Evolutionary conservation across 2,797 vertebrate species (phyloP).

Genomic region (Halcyon chelicuti): DNA sequence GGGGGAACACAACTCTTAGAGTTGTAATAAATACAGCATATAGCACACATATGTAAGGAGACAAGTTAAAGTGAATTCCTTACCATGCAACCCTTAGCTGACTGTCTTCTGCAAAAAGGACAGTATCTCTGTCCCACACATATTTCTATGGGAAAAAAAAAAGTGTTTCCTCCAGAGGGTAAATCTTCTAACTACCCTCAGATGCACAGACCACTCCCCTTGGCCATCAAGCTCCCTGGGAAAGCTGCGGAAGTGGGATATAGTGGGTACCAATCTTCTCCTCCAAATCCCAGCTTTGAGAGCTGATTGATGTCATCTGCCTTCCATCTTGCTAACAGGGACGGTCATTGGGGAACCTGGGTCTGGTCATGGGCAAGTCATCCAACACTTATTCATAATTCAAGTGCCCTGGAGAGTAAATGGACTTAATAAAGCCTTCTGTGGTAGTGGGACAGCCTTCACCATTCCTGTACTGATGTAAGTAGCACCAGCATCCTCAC

Average conservation of each 20-base stretch:
- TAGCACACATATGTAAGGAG: neutral
- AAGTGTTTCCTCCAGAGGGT: neutral
- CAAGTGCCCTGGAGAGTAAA: neutral
- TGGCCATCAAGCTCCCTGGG: too few species aligned
- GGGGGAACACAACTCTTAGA: neutral
- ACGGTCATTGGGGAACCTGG: neutral
- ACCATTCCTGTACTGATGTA: neutral
- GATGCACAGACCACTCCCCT: neutral
- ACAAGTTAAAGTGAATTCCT: neutral
- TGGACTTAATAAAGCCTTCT: neutral
- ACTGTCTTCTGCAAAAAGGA: neutral
- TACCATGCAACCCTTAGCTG: neutral
- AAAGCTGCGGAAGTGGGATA: neutral
- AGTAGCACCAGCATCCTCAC: neutral
- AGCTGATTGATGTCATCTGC: neutral
- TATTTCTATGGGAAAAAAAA: neutral
- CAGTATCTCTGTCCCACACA: rapidly evolving
- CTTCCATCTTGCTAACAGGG: too few species aligned
- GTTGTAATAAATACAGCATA: neutral
- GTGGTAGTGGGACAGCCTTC: neutral
- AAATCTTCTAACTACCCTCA: neutral
- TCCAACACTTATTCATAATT: neutral
- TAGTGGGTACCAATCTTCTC: neutral
- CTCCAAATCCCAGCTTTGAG: neutral
- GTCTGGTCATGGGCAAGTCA: rapidly evolving